Evolutionary conservation across 2,113 vertebrate genomes (phyloP), one percentile per base, ranked within the genome.

Genomic region (Pelusios castaneus): DNA sequence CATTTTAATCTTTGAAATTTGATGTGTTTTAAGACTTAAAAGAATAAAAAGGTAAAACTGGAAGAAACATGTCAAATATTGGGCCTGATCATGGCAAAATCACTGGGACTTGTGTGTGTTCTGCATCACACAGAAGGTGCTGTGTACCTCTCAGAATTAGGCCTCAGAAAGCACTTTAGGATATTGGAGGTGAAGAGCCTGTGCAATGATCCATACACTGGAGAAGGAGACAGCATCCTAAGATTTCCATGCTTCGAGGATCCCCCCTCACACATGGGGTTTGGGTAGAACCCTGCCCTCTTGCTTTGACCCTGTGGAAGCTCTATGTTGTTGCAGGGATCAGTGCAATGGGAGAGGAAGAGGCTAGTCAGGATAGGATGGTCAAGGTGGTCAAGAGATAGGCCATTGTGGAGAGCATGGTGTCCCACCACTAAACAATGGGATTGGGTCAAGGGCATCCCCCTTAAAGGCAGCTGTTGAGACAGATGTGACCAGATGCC

Each of bases 51-150:
- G 38, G 7, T 43, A 75, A 45, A 76, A 76, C 6, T 45, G 25
- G 41, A 29, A 76, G 43, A 76, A 76, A 58, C 29, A 27, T 45
- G 12, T 76, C 25, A 45, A 76, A 76, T 14, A 2, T 41, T 75
- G 22, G 70, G 11, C 41, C 70, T 75, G 70, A 75, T 29, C 12
- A 11, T 45, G 73, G 10, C 45, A 41, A 45, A 76, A 76, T 41
- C 10, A 45, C 10, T 70, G 2, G 1, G 31, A 6, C 0, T 2
- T 0, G 49, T 3, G 41, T 2, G 0, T 73, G 2, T 67, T 3
- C 2, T 9, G 8, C 12, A 34, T 25, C 38, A 12, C 41, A 16
- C 3, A 76, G 43, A 6, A 45, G 73, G 41, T 4, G 3, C 24
- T 11, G 5, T 45, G 10, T 1, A 22, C 49, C 87, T 94, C 24